Percentiles rank a stretch among this genome's conserved stretches.
These are phyloP conservation scores for Artibeus jamaicensis DNA, from an alignment of 2,797 vertebrate genomes.

Conservation along the genomic window DNA sequence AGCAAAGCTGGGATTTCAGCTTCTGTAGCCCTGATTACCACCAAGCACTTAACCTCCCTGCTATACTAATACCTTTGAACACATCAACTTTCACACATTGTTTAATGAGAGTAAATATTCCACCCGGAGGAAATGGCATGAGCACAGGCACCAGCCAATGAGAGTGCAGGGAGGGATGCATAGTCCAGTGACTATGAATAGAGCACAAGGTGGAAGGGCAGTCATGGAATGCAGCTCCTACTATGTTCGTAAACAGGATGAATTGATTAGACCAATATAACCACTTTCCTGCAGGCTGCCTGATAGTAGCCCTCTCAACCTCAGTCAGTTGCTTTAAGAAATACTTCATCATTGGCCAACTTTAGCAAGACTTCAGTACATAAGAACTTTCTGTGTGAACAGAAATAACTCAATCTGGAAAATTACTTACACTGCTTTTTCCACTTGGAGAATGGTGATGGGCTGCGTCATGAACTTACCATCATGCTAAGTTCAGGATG, in stretches of 20 bases:
- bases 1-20: not conserved
- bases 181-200: not conserved
- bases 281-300: not conserved
- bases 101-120: not conserved
- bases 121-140: not conserved
- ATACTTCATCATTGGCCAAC: not conserved
- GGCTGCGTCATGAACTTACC: not conserved
- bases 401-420: not conserved
- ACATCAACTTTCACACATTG: not conserved
- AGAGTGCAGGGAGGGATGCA: not conserved
- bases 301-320: not conserved
- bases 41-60: not conserved
- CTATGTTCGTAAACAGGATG: not conserved
- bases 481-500: not conserved
- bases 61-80: not conserved
- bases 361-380: not conserved
- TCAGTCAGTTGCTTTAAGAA: not conserved
- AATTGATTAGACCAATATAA: not conserved
- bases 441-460: not conserved
- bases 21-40: not conserved
- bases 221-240: fast-evolving
- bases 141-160: not conserved
- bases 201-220: fast-evolving
- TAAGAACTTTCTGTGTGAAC: not conserved
- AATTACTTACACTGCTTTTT: not conserved